Base-by-base conservation (phyloP, 35 echinoderm and acorn worm species). In the Apostichopus parvimensis region DNA sequence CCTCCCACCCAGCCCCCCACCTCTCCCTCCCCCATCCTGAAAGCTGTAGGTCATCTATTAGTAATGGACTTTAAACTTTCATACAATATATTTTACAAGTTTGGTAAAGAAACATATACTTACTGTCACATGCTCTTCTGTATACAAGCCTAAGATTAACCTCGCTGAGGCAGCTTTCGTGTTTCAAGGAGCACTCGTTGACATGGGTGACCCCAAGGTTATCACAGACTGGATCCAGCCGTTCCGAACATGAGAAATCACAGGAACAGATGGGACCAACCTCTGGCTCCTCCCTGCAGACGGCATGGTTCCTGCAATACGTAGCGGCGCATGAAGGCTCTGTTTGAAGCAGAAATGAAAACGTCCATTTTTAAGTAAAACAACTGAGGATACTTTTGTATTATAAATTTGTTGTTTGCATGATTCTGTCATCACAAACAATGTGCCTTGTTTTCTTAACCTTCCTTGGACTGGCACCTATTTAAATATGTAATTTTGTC, bases 151-250 rank as follows among this genome's bases (percentile, higher is more conserved):
- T 73, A 11, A 88, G 23, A 1, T 22, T 21, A 28, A 20, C 17
- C 8, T 88, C 61, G 6, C 17, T 23, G n/a, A 91, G 9, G 76
- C 95, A 96, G 22, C 56, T 57, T 2, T 79, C 17, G 22, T 28
- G 61, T 18, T 18, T 45, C 79, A 96, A 10, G 24, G 66, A 52
- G 75, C 95, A 96, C 52, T 34, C 17, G 73, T 87, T 96, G 9
- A 52, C 56, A 66, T 94, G 92, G 1, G 92, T 96, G 23, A 80
- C 58, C 6, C 82, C 82, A 77, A 72, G 14, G 14, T 75, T 91
- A 53, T 81, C 89, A 91, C 95, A 96, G 5, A 94, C 80, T 1
- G 83, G 88, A 10, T 91, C 75, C 57, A 56, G 1, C 15, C 2
- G 18, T 56, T 73, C 26, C 9, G 77, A 10, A 45, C 92, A 87